phyloP scores from a whole-genome alignment of 2,888 invertebrate species.

The Agrochola circellaris region DNA sequence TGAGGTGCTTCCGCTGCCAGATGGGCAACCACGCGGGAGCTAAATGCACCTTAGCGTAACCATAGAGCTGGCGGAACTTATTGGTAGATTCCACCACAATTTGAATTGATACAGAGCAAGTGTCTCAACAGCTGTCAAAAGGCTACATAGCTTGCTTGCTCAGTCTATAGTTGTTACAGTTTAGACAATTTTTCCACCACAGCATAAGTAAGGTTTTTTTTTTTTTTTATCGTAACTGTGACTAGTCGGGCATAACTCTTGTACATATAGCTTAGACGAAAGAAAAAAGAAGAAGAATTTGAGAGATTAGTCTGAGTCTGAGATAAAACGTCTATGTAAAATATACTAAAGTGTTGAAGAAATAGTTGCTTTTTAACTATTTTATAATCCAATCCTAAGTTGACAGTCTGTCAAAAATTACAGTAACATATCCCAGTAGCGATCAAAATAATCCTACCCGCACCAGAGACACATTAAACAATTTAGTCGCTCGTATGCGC shows the following conservation, averaged over 20 bases:
- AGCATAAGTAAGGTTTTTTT: not conserved
- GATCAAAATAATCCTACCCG: constrained; percentile 13
- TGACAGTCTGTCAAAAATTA: not conserved
- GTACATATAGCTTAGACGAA: not conserved
- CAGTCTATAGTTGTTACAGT: not conserved
- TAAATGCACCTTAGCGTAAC: too few relatives aligned
- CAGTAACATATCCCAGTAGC: not conserved
- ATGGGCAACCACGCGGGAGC: too few relatives aligned
- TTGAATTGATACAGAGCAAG: not conserved
- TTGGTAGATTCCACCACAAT: not conserved
- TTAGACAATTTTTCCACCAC: not conserved
- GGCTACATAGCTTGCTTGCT: not conserved
- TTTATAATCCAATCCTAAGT: too few relatives aligned
- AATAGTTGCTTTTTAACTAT: not conserved
- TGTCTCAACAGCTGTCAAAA: not conserved
- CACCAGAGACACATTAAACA: constrained; percentile 16
- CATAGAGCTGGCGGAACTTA: too few relatives aligned
- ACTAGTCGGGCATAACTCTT: not conserved
- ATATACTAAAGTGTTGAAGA: not conserved
- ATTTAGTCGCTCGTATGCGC: constrained; percentile 33
- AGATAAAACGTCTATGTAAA: not conserved
- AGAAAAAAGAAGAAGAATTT: not conserved
- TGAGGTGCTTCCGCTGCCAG: too few relatives aligned
- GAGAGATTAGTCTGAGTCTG: not conserved
- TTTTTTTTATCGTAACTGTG: not conserved